Conservation (phyloP, 2,888 invertebrate genomes). For the Clivina fossor region DNA sequence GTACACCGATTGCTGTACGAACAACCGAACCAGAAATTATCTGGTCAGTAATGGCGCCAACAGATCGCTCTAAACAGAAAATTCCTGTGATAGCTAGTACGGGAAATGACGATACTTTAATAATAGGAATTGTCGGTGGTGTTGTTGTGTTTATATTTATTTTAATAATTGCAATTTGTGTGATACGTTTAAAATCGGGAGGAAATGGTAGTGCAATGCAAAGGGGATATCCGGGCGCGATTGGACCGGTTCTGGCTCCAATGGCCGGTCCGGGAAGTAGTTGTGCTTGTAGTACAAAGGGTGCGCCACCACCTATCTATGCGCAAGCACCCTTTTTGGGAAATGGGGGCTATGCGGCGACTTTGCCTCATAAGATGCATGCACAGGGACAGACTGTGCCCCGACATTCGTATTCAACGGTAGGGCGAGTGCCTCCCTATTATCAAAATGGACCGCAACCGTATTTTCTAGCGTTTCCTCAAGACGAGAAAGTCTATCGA, state of each 20-base stretch:
- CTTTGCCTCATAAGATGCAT: slow-evolving; percentile 66
- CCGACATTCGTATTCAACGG: slow-evolving; percentile 62
- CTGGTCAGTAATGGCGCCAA: slow-evolving; percentile 81
- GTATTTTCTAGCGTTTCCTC: slow-evolving; percentile 65
- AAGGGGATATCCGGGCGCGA: slow-evolving; percentile 43
- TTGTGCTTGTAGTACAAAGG: slow-evolving; percentile 57
- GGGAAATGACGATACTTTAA: slow-evolving; percentile 86
- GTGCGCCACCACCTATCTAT: slow-evolving; percentile 56
- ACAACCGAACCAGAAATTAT: slow-evolving; percentile 83
- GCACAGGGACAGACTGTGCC: slow-evolving; percentile 56
- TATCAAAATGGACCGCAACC: slow-evolving; percentile 56
- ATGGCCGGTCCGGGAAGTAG: slow-evolving; percentile 58
- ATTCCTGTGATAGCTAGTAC: slow-evolving; percentile 62
- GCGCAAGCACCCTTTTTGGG: slow-evolving; percentile 58
- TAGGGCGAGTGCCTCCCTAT: slow-evolving; percentile 61
- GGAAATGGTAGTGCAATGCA: slow-evolving; percentile 57
- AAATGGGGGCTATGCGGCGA: slow-evolving; percentile 59
- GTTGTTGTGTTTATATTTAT: slow-evolving; percentile 90
- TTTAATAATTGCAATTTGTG: slow-evolving; percentile 85
- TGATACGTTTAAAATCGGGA: slow-evolving; percentile 75
- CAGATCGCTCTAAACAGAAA: slow-evolving; percentile 60
- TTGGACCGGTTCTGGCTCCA: slow-evolving; percentile 56
- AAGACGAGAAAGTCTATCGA: slow-evolving; percentile 68
- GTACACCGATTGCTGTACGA: slow-evolving; percentile 54
- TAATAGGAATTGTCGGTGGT: slow-evolving; percentile 92